A percentile compares a stretch with the other conserved stretches of the same genome.
Evolutionary conservation across 2,797 vertebrate genomes (phyloP).

Genomic region (Myoxocephalus aenaeus): DNA sequence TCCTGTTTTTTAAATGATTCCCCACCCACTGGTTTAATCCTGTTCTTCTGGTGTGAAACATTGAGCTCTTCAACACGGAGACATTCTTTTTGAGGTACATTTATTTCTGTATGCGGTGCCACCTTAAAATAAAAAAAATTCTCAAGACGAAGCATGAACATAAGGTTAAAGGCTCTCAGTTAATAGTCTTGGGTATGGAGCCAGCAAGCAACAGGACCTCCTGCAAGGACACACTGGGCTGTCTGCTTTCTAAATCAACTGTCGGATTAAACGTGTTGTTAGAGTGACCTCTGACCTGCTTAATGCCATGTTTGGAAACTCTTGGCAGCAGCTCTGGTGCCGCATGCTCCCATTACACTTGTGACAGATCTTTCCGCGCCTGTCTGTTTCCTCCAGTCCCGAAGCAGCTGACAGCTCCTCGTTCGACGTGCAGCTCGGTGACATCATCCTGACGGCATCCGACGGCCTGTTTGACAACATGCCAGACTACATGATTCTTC

Average conservation of each 20-base stretch:
- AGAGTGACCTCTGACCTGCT: slow-evolving; percentile 32
- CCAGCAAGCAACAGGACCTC: slow-evolving; percentile 37
- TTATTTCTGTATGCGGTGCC: slow-evolving; percentile 2
- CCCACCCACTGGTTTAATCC: neutral
- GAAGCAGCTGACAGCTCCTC: slow-evolving; percentile 97
- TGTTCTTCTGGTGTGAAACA: neutral
- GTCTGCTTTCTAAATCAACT: slow-evolving; percentile 23
- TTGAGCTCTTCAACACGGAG: neutral
- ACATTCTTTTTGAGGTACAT: slow-evolving; percentile 2
- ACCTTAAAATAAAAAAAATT: slow-evolving; percentile 18
- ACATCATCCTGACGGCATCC: slow-evolving; percentile 97
- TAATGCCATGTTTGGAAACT: slow-evolving; percentile 36
- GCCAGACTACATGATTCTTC: slow-evolving; percentile 99
- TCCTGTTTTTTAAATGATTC: slow-evolving; percentile 6
- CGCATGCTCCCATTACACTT: slow-evolving; percentile 37
- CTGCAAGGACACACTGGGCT: slow-evolving; percentile 15
- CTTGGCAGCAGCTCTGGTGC: slow-evolving; percentile 20
- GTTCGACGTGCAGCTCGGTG: slow-evolving; percentile 97
- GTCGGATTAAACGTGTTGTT: slow-evolving; percentile 48
- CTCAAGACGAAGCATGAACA: slow-evolving; percentile 8
- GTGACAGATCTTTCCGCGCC: slow-evolving; percentile 27
- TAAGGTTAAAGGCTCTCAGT: slow-evolving; percentile 22
- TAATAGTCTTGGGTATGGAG: slow-evolving; percentile 28
- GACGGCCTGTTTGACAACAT: slow-evolving; percentile 99
- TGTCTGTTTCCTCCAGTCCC: slow-evolving; percentile 81